phyloP scores from a whole-genome alignment of 2,888 invertebrate species.

The Tromatobia lineatoria region DNA sequence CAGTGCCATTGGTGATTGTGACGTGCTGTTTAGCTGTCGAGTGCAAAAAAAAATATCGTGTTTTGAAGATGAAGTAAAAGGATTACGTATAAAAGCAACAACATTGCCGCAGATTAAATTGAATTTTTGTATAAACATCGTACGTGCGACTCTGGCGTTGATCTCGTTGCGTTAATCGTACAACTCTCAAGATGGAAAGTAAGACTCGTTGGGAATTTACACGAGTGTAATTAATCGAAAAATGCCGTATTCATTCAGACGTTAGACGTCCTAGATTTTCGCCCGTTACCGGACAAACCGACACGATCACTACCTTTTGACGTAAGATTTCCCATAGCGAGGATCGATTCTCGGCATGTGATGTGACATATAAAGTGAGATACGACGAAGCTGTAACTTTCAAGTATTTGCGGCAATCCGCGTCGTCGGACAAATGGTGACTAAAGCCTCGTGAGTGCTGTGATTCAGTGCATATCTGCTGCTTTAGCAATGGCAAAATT shows the following conservation, averaged over 20 bases:
- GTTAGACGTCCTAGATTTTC: constrained; percentile 32
- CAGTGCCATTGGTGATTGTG: constrained; percentile 85
- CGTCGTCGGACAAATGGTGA: constrained; percentile 64
- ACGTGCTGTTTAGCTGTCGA: constrained; percentile 84
- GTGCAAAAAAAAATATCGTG: constrained; percentile 75
- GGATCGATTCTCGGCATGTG: constrained; percentile 20
- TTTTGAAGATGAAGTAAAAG: constrained; percentile 40
- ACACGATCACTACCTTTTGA: constrained; percentile 30
- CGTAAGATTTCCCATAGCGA: constrained; percentile 30
- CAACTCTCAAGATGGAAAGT: constrained; percentile 34
- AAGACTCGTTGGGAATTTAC: constrained; percentile 29
- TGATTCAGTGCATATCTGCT: constrained; percentile 70
- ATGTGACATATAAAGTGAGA: constrained; percentile 12
- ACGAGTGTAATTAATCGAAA: constrained; percentile 6
- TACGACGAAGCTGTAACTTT: constrained; percentile 19
- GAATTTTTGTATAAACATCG: background rate
- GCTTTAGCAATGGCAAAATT: constrained; percentile 61
- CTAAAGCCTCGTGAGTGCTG: constrained; percentile 68
- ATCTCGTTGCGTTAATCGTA: constrained; percentile 22
- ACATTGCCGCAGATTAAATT: constrained; percentile 9
- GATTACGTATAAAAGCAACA: constrained; percentile 20
- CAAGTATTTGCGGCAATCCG: constrained; percentile 53
- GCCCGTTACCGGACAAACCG: background rate
- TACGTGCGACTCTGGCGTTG: constrained; percentile 15
- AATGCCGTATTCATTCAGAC: constrained; percentile 7